Evolutionary conservation across 2,888 invertebrate genomes (phyloP).

Genomic region (Heteropelma amictum): DNA sequence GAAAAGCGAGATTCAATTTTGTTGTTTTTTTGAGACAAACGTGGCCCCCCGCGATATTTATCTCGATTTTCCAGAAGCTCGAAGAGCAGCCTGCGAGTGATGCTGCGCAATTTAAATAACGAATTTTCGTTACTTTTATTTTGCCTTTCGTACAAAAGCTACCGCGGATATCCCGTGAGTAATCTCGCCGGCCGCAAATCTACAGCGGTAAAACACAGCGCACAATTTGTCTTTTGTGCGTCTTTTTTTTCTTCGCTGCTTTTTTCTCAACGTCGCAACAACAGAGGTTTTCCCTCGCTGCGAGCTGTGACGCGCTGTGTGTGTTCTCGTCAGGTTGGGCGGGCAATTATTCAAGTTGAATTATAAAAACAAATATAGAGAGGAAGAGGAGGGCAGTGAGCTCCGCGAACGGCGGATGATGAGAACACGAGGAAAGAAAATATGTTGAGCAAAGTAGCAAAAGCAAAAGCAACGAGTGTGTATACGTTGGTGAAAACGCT

Average conservation of each 20-base stretch:
- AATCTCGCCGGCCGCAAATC: slow-evolving; percentile 5
- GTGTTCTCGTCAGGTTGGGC: slow-evolving; percentile 41
- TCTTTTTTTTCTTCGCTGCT: background rate
- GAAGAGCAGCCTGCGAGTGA: background rate
- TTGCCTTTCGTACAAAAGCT: slow-evolving; percentile 1
- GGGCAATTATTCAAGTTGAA: slow-evolving; percentile 72
- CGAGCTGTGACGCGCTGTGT: slow-evolving; percentile 24
- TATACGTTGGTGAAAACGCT: slow-evolving; percentile 40
- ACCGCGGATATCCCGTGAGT: background rate
- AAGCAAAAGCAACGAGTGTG: slow-evolving; percentile 44
- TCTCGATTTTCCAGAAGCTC: background rate
- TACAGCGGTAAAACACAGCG: background rate
- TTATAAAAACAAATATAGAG: slow-evolving; percentile 74
- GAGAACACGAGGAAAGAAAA: slow-evolving; percentile 22
- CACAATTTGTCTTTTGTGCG: background rate
- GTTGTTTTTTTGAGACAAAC: no score
- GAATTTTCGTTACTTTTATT: no score
- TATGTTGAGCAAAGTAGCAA: background rate
- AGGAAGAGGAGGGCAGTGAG: no score
- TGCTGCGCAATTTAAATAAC: background rate
- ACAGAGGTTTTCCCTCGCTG: slow-evolving; percentile 17
- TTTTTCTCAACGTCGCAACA: background rate
- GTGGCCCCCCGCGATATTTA: background rate
- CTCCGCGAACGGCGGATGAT: slow-evolving; percentile 55
- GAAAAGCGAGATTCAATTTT: no score